Base-by-base conservation (phyloP, 2,888 invertebrate species). In the Diloba caeruleocephala region DNA sequence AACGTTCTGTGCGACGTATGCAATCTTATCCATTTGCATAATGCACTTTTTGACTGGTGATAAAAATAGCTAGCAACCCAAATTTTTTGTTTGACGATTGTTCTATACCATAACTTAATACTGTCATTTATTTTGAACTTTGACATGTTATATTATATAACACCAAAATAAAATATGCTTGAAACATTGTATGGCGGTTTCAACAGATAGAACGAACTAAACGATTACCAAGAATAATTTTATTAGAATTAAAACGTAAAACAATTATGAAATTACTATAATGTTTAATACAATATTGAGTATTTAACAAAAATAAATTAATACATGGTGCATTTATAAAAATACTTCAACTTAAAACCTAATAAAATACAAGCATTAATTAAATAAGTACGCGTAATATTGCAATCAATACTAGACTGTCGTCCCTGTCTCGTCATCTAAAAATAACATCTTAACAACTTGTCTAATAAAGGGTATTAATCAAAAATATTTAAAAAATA, bases 351-450 rank as follows among this genome's bases (percentile, higher is more conserved):
- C 76, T 78, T 79, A 82, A 41, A 57, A 71, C 23, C 69, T 79
- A 82, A 66, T 66, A 71, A 75, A 76, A 65, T 70, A 75, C 52
- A 71, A 71, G 70, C 62, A 70, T 64, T 67, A 72, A 56, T 66
- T 60, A 76, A 78, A 77, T 85, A 82, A 82, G 79, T 84, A 84
- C 79, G 73, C 71, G 56, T 78, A 75, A 77, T 75, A 79, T 79
- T 80, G 76, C 74, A 70, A 62, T 71, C 67, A 61, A 71, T 67
- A 70, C 54, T 63, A 65, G 42, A 58, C 57, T 62, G 39, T 59
- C 39, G 56, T 55, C 68, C 61, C 61, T 65, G 62, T 62, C 41
- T 46, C 56, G 19, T 58, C 17, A 34, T 33, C 19, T 52, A 58
- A 57, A 49, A 61, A 50, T 51, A 42, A 69, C 37, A 36, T 36